A percentile compares a stretch with the other conserved stretches of the same genome.
These are phyloP conservation scores for Parapristionchus giblindavisi DNA, from an alignment of 2,888 invertebrate genomes.

Conservation along the genomic window DNA sequence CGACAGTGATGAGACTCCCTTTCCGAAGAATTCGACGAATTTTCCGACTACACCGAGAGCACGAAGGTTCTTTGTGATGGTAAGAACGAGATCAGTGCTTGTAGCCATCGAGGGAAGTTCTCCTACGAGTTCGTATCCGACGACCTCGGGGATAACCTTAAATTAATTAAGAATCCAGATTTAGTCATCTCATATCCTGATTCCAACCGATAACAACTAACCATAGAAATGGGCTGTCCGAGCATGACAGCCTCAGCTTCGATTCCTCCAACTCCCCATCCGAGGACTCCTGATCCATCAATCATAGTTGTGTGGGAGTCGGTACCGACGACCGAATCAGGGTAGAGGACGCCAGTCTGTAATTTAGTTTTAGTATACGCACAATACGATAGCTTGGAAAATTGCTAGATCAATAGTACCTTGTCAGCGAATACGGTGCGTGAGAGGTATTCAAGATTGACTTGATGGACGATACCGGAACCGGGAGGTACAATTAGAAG, in stretches of 20 bases:
- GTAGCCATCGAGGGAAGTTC: constrained; percentile 84
- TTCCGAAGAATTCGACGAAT: constrained; percentile 97
- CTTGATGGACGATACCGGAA: constrained; percentile 97
- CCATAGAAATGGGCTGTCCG: constrained; percentile 95
- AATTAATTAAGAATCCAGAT: not conserved
- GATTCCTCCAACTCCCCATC: constrained; percentile 85
- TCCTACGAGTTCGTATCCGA: constrained; percentile 89
- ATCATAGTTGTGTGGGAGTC: constrained; percentile 99
- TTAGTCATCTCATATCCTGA: not conserved
- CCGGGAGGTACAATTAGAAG: constrained; percentile 98
- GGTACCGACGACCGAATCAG: constrained; percentile 93
- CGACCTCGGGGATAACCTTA: constrained; percentile 86
- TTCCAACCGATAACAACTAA: constrained; percentile 20
- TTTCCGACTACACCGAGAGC: constrained; percentile 95
- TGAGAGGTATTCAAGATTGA: constrained; percentile 82
- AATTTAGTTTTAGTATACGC: not conserved
- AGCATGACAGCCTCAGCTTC: constrained; percentile 99
- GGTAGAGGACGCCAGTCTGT: constrained; percentile 77
- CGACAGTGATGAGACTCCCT: constrained; percentile 87
- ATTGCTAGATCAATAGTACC: constrained; percentile 27
- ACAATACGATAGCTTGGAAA: not conserved
- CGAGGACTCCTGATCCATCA: constrained; percentile 83
- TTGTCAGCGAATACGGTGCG: constrained; percentile 57
- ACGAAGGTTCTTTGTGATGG: constrained; percentile 92
- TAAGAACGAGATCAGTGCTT: constrained; percentile 94